Percentiles rank a stretch among this genome's conserved stretches.
Conservation (phyloP, 2,888 invertebrate species). For the Hypsopygia costalis region DNA sequence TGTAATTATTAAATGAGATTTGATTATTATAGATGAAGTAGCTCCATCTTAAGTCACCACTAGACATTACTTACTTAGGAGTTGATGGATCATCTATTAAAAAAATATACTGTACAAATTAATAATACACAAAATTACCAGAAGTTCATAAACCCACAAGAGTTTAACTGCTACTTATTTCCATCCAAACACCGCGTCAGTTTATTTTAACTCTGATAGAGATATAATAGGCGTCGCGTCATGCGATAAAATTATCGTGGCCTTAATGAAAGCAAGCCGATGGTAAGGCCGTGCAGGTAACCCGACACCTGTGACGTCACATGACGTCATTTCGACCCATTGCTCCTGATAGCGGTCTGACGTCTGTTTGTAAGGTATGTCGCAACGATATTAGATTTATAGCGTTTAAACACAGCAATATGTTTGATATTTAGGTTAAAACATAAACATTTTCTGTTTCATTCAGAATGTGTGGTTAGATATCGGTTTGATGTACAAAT, state of each 20-base stretch:
- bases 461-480: too few species aligned
- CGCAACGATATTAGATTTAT: constrained; percentile 16
- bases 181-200: constrained; percentile 27
- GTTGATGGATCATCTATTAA: too few species aligned
- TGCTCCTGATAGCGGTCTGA: constrained; percentile 24
- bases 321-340: constrained; percentile 38
- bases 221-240: constrained; percentile 52
- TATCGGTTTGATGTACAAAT: too few species aligned
- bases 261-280: constrained; percentile 64
- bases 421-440: too few species aligned
- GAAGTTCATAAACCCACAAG: neutral
- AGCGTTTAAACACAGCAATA: constrained; percentile 12
- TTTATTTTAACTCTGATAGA: constrained; percentile 54
- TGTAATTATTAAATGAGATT: too few species aligned
- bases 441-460: too few species aligned
- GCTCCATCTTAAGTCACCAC: too few species aligned
- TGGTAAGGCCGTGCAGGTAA: constrained; percentile 66
- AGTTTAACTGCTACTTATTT: constrained; percentile 23
- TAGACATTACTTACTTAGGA: too few species aligned
- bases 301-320: constrained; percentile 61
- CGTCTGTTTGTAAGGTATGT: constrained; percentile 8
- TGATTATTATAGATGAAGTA: too few species aligned
- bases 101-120: too few species aligned
- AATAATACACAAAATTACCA: too few species aligned
- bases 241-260: constrained; percentile 74